phyloP scores from a whole-genome alignment of 1,140 invertebrate species.

The Portunus trituberculatus region DNA sequence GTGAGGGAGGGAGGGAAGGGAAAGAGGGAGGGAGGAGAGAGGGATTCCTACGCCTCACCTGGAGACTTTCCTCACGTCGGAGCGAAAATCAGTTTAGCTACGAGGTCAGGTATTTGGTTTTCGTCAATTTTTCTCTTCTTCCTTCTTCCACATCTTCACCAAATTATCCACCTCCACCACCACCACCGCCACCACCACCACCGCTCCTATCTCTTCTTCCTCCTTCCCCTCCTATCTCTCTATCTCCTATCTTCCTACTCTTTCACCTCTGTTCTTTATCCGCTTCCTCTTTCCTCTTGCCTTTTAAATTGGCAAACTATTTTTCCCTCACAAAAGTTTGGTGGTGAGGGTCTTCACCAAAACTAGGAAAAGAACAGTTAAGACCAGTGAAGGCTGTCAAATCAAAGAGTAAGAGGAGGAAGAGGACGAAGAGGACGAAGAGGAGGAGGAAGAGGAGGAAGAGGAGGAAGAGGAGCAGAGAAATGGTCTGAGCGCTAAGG shows the following conservation, averaged over 20 bases:
- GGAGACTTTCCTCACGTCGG: too few species aligned
- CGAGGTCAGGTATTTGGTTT: background rate
- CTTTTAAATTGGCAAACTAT: constrained; percentile 3
- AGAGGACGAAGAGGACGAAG: background rate
- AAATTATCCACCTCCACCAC: too few species aligned
- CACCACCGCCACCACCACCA: too few species aligned
- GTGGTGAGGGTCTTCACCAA: background rate
- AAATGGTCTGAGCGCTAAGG: too few species aligned
- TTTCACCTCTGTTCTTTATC: background rate
- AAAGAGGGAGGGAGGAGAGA: too few species aligned
- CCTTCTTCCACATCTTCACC: too few species aligned
- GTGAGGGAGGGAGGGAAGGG: too few species aligned
- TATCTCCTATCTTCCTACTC: background rate
- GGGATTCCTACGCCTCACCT: background rate
- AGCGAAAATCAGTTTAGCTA: background rate
- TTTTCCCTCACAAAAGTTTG: background rate
- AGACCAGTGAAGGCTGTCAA: background rate
- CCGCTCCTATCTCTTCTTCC: too few species aligned
- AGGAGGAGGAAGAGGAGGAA: background rate
- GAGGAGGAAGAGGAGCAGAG: too few species aligned
- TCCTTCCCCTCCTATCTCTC: too few species aligned
- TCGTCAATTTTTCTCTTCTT: background rate
- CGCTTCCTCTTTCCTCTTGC: background rate
- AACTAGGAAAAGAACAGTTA: background rate
- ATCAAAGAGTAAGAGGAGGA: background rate